Evolutionary conservation across 2,888 invertebrate genomes (phyloP).

Genomic region (Aromia moschata): DNA sequence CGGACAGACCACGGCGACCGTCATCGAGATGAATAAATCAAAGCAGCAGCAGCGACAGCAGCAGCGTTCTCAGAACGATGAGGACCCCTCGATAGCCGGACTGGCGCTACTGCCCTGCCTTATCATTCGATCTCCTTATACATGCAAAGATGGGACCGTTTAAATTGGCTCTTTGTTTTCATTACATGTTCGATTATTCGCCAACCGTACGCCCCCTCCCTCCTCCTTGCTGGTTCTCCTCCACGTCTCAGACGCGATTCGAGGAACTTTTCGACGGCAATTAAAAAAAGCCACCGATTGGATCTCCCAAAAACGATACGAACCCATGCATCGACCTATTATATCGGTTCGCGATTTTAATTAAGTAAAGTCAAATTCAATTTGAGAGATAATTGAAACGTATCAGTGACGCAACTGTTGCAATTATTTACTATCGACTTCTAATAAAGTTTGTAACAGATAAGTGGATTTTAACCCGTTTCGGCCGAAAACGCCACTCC

Average conservation of each 20-base stretch:
- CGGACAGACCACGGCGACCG: slow-evolving; percentile 36
- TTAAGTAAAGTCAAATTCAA: too few relatives aligned
- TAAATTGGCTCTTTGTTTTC: slow-evolving; percentile 59
- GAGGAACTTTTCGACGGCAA: slow-evolving; percentile 31
- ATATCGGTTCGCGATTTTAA: too few relatives aligned
- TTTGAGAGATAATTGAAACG: too few relatives aligned
- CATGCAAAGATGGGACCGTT: slow-evolving; percentile 56
- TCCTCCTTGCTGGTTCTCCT: too few relatives aligned
- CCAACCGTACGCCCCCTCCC: background rate
- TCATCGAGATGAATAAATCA: slow-evolving; percentile 59
- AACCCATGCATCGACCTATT: too few relatives aligned
- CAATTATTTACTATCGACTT: too few relatives aligned
- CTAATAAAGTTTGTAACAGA: too few relatives aligned
- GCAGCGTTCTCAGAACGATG: slow-evolving; percentile 55
- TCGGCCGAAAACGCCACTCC: too few relatives aligned
- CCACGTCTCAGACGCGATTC: slow-evolving; percentile 3
- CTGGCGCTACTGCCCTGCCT: slow-evolving; percentile 52
- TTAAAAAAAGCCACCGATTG: slow-evolving; percentile 51
- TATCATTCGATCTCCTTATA: slow-evolving; percentile 51
- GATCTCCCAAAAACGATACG: too few relatives aligned
- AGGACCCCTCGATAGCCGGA: slow-evolving; percentile 51
- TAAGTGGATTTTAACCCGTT: too few relatives aligned
- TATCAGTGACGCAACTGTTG: too few relatives aligned
- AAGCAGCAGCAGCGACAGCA: too few relatives aligned
- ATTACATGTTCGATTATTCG: slow-evolving; percentile 45